These are phyloP conservation scores for Chaetogeoica ovagalla DNA, from an alignment of 2,888 invertebrate genomes.

Conservation along the genomic window DNA sequence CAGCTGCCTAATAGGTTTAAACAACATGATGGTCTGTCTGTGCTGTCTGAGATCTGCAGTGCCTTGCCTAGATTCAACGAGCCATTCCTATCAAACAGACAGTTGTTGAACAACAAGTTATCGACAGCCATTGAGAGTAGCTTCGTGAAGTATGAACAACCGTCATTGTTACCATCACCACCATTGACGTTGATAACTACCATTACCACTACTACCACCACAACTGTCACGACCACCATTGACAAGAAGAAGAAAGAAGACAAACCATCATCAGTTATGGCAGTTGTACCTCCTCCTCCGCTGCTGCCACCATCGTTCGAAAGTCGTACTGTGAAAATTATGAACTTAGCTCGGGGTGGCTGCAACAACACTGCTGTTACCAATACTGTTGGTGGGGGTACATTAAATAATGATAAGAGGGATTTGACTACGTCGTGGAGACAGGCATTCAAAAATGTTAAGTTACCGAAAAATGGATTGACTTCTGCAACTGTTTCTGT, in stretches of 20 bases:
- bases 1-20: conserved; percentile 40
- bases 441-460: conserved; percentile 56
- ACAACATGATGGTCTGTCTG: conserved; percentile 43
- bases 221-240: too few relatives aligned
- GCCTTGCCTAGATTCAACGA: conserved; percentile 43
- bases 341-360: conserved; percentile 25
- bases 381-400: not conserved
- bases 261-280: not conserved
- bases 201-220: too few relatives aligned
- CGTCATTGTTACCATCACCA: not conserved
- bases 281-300: not conserved
- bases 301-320: conserved; percentile 15
- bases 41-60: conserved; percentile 43
- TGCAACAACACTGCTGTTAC: too few relatives aligned
- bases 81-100: conserved; percentile 19
- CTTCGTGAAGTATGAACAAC: not conserved
- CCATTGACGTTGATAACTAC: too few relatives aligned
- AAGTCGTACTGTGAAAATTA: conserved; percentile 35
- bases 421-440: conserved; percentile 55
- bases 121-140: not conserved
- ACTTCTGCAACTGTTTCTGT: not conserved
- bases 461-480: conserved; percentile 55
- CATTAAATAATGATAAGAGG: not conserved
- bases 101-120: conserved; percentile 24
- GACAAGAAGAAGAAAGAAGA: conserved; percentile 24